A percentile compares a stretch with the other conserved stretches of the same genome.
phyloP scores from a whole-genome alignment of 2,888 invertebrate species.

The Nudaria mundana region DNA sequence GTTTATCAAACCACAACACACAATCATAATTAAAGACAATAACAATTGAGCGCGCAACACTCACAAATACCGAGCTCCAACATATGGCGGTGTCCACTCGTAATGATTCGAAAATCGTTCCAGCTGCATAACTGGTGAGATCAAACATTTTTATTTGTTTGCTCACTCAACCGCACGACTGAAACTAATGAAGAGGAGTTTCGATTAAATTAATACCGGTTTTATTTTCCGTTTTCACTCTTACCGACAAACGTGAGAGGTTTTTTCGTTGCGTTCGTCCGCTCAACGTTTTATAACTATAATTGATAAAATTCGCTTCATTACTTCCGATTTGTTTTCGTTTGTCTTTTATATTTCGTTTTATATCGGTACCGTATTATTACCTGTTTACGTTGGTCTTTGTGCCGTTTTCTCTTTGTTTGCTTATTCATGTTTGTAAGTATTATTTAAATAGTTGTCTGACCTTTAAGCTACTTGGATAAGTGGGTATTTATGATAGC shows the following conservation, averaged over 20 bases:
- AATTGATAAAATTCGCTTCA: conserved; percentile 61
- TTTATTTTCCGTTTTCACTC: conserved; percentile 61
- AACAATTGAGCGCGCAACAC: conserved; percentile 26
- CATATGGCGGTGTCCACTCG: conserved; percentile 47
- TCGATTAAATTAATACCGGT: conserved; percentile 73
- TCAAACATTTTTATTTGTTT: conserved; percentile 79
- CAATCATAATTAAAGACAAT: conserved; percentile 33
- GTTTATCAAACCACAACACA: conserved; percentile 19
- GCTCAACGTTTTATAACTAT: conserved; percentile 48
- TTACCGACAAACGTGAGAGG: conserved; percentile 43
- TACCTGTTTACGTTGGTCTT: conserved; percentile 15
- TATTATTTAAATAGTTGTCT: conserved; percentile 18
- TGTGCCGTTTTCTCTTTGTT: conserved; percentile 20
- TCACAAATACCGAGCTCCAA: conserved; percentile 23
- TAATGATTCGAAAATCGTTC: conserved; percentile 68
- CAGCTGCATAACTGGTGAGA: conserved; percentile 66
- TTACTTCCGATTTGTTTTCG: conserved; percentile 48
- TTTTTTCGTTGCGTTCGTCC: conserved; percentile 44
- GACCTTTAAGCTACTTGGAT: conserved; percentile 13
- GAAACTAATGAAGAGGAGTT: conserved; percentile 77
- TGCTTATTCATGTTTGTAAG: conserved; percentile 13
- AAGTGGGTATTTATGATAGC: conserved; percentile 14
- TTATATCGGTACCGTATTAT: conserved; percentile 19
- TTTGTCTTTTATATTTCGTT: conserved; percentile 26
- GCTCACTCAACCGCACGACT: conserved; percentile 70